phyloP scores from a whole-genome alignment of 2,797 vertebrate genomes.

The Smutsia gigantea region DNA sequence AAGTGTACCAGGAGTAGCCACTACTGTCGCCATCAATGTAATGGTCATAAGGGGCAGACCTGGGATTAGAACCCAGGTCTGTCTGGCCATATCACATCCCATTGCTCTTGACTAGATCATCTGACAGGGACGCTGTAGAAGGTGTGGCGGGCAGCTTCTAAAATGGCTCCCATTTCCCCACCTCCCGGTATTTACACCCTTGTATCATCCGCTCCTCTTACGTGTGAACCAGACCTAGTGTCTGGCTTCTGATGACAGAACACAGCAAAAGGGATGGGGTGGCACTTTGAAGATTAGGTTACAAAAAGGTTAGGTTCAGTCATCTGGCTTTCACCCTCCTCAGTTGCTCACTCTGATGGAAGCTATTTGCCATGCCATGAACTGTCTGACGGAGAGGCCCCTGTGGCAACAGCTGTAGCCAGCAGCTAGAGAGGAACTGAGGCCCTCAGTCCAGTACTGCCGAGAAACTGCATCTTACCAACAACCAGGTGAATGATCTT shows the following conservation, averaged over 20 bases:
- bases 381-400: background rate
- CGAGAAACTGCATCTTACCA: background rate
- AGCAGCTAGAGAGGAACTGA: background rate
- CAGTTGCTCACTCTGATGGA: background rate
- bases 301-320: background rate
- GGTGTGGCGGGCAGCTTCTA: background rate
- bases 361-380: background rate
- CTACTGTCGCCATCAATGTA: too few species aligned
- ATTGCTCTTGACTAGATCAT: background rate
- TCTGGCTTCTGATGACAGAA: background rate
- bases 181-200: background rate
- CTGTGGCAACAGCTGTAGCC: background rate
- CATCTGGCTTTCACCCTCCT: background rate
- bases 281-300: background rate
- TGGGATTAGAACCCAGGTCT: background rate
- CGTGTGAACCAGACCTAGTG: background rate
- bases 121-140: background rate
- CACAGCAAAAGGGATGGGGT: background rate
- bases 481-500: background rate
- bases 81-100: background rate
- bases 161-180: background rate
- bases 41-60: background rate
- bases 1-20: background rate
- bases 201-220: background rate
- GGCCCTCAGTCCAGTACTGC: fast-evolving